Conservation (phyloP, 2,113 vertebrate species). For the Cromileptes altivelis region DNA sequence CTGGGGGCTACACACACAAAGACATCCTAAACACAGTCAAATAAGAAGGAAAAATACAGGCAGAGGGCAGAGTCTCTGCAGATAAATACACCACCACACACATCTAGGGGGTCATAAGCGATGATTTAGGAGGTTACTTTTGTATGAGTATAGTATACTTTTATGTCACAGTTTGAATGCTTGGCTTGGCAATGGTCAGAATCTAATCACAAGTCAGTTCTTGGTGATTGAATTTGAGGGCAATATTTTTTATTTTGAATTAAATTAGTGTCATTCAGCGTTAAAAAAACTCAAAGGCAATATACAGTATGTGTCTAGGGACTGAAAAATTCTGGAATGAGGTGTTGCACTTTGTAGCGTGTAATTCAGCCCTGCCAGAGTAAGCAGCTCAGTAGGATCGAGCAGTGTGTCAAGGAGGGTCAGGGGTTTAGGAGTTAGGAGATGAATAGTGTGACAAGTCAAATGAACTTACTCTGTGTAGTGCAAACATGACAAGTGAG, state of each 20-base stretch:
- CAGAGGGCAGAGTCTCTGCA: no score
- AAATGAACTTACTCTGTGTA: conserved; percentile 11
- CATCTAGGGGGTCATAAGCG: no score
- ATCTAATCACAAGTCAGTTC: not conserved
- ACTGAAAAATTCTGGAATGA: not conserved
- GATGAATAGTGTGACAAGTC: conserved; percentile 17
- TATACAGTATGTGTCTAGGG: not conserved
- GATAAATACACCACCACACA: no score
- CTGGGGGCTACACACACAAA: no score
- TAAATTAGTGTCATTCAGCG: not conserved
- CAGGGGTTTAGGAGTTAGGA: conserved; percentile 7
- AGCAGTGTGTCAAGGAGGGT: conserved; percentile 13
- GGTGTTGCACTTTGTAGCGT: not conserved
- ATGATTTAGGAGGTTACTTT: no score
- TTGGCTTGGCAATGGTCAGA: not conserved
- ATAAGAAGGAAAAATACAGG: no score
- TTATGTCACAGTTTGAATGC: not conserved
- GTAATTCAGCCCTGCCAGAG: not conserved
- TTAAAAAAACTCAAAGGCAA: not conserved
- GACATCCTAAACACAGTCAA: no score
- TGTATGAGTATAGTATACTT: no score
- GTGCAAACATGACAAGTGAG: conserved; percentile 26
- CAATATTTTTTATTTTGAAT: not conserved
- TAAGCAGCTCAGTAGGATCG: conserved; percentile 7
- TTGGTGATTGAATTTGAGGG: not conserved